Base-by-base conservation (phyloP, 2,797 vertebrate species). In the Silurus aristotelis region DNA sequence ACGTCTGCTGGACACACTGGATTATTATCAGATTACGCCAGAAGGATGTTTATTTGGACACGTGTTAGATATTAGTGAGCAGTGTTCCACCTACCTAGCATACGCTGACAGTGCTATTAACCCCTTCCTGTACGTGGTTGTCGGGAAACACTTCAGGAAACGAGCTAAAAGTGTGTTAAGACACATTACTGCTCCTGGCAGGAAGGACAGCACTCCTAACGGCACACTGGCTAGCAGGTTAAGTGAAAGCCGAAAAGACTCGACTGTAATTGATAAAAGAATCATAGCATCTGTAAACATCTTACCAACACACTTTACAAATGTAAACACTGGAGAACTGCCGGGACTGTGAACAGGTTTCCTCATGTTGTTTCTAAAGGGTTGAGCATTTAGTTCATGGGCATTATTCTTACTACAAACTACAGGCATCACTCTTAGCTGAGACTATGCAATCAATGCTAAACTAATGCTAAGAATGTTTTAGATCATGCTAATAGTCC, bases 61-160 rank as follows among this genome's bases (percentile, higher is more conserved):
- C 0, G 1, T 91, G 1, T 82, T 96, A 8, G 93, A 95, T 2
- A n/a, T 96, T 6, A 4, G 94, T 75, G 94, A 92, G 0, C 95
- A 97, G 89, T 64, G 97, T 67, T 89, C 93, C 17, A 87, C 88
- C 0, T 97, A 94, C 73, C 87, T 95, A 20, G 95, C 91, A 9
- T 97, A 94, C 27, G 95, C 95, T 89, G 97, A 98, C 93, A 97
- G 97, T 89, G 95, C 96, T 46, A 88, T 97, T 52, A 98, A 98
- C 91, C 97, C 97, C 0, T 88, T 97, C 80, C 86, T 97, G 10
- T 97, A 97, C 0, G 96, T 96, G 52, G 94, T 98, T 0, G 95
- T 97, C 0, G 97, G 97, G 63, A 96, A 95, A 76, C 95, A 96
- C 79, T 98, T 98, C 92, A 94, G 95, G 86, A 96, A 93, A 87